A percentile compares a stretch with the other conserved stretches of the same genome.
Evolutionary conservation across 2,797 vertebrate genomes (phyloP).

Genomic region (Gymnocypris eckloni): DNA sequence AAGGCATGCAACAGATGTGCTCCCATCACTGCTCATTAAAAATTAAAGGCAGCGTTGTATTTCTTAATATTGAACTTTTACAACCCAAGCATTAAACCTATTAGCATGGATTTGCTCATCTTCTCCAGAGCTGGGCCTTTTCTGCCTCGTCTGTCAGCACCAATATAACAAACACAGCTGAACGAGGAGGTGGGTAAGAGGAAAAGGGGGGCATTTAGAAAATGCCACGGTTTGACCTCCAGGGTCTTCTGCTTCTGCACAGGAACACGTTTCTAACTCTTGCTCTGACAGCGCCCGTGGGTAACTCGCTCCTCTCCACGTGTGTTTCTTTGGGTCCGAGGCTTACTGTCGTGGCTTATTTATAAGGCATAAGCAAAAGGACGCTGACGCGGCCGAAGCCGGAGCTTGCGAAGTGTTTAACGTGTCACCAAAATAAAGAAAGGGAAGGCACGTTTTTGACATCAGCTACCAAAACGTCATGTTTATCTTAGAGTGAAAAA

Average conservation of each 20-base stretch:
- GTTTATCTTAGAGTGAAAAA: neutral
- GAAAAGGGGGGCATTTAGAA: slow-evolving; percentile 73
- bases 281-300: slow-evolving; percentile 17
- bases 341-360: slow-evolving; percentile 32
- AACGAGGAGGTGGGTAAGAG: slow-evolving; percentile 41
- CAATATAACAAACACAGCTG: slow-evolving; percentile 63
- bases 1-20: neutral
- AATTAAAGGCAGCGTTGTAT: neutral
- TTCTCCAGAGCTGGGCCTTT: neutral
- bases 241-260: slow-evolving; percentile 54
- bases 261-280: slow-evolving; percentile 27
- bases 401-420: slow-evolving; percentile 78
- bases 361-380: slow-evolving; percentile 25
- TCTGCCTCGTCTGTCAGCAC: slow-evolving; percentile 44
- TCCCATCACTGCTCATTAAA: slow-evolving; percentile 20
- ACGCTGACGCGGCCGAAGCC: slow-evolving; percentile 65
- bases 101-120: slow-evolving; percentile 15
- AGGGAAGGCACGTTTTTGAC: slow-evolving; percentile 77
- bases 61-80: slow-evolving; percentile 9
- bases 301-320: slow-evolving; percentile 14
- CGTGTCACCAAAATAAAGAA: slow-evolving; percentile 74
- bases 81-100: slow-evolving; percentile 19
- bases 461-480: slow-evolving; percentile 66
- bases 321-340: slow-evolving; percentile 9
- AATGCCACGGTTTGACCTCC: slow-evolving; percentile 73